These are phyloP conservation scores for Lasiurus cinereus DNA, from an alignment of 2,113 vertebrate species.

Conservation along the genomic window DNA sequence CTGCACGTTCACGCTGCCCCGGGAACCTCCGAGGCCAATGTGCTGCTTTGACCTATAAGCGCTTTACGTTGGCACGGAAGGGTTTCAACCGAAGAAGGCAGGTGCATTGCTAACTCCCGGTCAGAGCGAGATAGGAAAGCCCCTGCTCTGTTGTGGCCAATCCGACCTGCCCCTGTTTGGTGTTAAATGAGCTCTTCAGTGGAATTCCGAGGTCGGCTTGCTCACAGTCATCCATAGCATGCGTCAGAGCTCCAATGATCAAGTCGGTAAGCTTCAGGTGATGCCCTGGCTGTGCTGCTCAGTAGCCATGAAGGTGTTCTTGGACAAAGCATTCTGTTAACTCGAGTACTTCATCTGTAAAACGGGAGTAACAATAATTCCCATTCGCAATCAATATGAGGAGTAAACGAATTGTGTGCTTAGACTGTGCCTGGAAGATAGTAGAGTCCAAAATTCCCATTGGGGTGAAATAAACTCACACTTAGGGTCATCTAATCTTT, in stretches of 20 bases:
- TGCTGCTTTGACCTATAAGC: background rate
- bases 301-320: background rate
- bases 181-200: background rate
- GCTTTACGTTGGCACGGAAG: background rate
- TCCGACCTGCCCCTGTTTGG: background rate
- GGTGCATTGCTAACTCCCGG: background rate
- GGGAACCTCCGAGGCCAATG: accelerated
- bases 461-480: background rate
- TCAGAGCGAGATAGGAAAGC: background rate
- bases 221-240: background rate
- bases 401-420: background rate
- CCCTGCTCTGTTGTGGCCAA: background rate
- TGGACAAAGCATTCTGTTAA: background rate
- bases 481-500: background rate
- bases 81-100: background rate
- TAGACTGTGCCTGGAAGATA: background rate
- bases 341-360: background rate
- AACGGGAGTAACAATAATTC: background rate
- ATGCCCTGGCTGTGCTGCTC: background rate
- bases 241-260: background rate
- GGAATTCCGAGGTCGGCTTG: background rate
- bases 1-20: accelerated
- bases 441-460: background rate
- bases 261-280: background rate
- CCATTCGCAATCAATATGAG: background rate